These are phyloP conservation scores for Drosophila hamatofila DNA, from an alignment of 2,888 invertebrate genomes.

Conservation along the genomic window DNA sequence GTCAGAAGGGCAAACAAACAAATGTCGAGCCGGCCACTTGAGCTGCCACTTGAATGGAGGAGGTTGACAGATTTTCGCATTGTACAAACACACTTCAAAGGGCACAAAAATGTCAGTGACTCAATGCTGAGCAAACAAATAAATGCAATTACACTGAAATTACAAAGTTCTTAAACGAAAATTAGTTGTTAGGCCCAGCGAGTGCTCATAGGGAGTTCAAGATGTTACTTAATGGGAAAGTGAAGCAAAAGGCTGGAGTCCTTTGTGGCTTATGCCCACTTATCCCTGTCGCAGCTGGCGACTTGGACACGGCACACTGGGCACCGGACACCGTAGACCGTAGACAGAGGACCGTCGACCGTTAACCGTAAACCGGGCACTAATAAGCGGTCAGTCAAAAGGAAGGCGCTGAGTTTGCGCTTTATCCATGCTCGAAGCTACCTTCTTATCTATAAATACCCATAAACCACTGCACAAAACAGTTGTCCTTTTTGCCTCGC, in stretches of 20 bases:
- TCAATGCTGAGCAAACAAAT: slow-evolving; percentile 77
- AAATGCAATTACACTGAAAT: slow-evolving; percentile 75
- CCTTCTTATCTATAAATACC: slow-evolving; percentile 78
- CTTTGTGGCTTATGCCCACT: slow-evolving; percentile 69
- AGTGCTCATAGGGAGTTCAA: not conserved
- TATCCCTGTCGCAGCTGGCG: slow-evolving; percentile 72
- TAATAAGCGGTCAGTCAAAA: slow-evolving; percentile 73
- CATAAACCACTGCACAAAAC: slow-evolving; percentile 72
- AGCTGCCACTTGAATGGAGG: slow-evolving; percentile 56
- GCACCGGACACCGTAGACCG: slow-evolving; percentile 28
- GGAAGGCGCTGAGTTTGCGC: slow-evolving; percentile 43
- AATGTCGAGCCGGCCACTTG: slow-evolving; percentile 43
- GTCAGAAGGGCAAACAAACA: slow-evolving; percentile 35
- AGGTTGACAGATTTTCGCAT: slow-evolving; percentile 73
- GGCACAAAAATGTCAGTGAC: slow-evolving; percentile 56
- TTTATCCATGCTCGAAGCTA: slow-evolving; percentile 46
- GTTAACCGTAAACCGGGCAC: slow-evolving; percentile 27
- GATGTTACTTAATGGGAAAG: slow-evolving; percentile 38
- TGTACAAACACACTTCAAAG: slow-evolving; percentile 55
- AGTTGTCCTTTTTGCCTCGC: slow-evolving; percentile 56
- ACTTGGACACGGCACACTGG: slow-evolving; percentile 54
- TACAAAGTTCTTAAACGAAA: slow-evolving; percentile 65
- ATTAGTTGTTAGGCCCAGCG: slow-evolving; percentile 48
- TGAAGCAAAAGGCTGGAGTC: slow-evolving; percentile 17
- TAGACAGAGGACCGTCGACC: slow-evolving; percentile 2